Conservation (phyloP, 2,797 vertebrate species). For the Vultur gryphus region DNA sequence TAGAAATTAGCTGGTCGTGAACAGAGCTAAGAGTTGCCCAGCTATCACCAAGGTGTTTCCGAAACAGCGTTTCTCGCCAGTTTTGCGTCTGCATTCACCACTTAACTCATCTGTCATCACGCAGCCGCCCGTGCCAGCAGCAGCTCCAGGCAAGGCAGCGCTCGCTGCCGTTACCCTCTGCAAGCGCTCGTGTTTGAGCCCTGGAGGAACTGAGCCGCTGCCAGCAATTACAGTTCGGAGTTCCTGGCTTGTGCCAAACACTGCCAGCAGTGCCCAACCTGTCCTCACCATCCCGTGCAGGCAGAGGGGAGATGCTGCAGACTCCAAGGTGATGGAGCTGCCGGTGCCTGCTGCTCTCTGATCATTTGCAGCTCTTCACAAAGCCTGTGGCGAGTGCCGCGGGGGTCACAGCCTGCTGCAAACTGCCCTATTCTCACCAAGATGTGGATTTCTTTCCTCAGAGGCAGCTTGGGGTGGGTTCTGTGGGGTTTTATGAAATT, state of each 20-base stretch:
- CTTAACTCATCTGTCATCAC: background rate
- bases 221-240: background rate
- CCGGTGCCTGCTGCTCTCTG: background rate
- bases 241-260: accelerated
- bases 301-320: background rate
- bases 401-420: background rate
- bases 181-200: background rate
- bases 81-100: background rate
- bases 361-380: background rate
- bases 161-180: background rate
- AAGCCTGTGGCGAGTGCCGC: accelerated
- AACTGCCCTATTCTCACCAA: no score
- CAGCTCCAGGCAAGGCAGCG: background rate
- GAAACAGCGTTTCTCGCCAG: accelerated
- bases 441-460: background rate
- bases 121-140: accelerated
- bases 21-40: background rate
- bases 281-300: accelerated
- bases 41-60: background rate
- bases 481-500: background rate
- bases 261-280: background rate
- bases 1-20: accelerated
- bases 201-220: background rate
- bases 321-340: background rate
- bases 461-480: background rate